Evolutionary conservation across 2,113 vertebrate genomes (phyloP), one percentile per base, ranked within the genome.

Genomic region (Octodon degus): DNA sequence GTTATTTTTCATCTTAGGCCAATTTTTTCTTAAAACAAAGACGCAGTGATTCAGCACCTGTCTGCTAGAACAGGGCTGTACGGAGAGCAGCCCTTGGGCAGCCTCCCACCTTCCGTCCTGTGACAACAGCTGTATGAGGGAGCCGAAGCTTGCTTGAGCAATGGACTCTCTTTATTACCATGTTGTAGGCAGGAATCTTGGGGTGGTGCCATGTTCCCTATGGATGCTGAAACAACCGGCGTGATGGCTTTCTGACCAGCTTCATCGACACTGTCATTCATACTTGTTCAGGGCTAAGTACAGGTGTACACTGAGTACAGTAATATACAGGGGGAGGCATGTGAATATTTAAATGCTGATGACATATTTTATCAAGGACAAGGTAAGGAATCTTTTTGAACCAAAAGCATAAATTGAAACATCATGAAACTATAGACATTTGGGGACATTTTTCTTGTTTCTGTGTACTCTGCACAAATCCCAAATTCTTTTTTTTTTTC

Each of bases 11-110:
- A 88, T 93, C 90, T 40, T 55, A 32, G 17, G 81, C 95, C 95
- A 93, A 72, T 20, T 32, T 96, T 95, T 96, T 94, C 65, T 93
- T 77, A 32, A 94, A 79, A 50, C 40, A 55, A 80, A 95, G 37
- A 40, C 24, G 20, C 24, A 17, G 2, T 76, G 62, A 97, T 25
- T 89, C 76, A 96, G 84, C 22, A 24, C 4, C 5, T 4, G 30
- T 47, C 80, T 93, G 43, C 68, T 7, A 17, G 67, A 30, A n/a
- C 50, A 55, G 37, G 20, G 34, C 1, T 68, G 67, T 47, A 1
- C 19, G 4, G 0, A n/a, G 62, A 86, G 32, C 55, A 14, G 72
- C 83, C 90, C 70, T 30, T 3, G 5, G 83, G 86, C 94, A 87
- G 77, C 32, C 10, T 93, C 47, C 60, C 8, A 2, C 17, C 1